Base-by-base conservation (phyloP, 2,888 invertebrate genomes). In the Andricus curvator region DNA sequence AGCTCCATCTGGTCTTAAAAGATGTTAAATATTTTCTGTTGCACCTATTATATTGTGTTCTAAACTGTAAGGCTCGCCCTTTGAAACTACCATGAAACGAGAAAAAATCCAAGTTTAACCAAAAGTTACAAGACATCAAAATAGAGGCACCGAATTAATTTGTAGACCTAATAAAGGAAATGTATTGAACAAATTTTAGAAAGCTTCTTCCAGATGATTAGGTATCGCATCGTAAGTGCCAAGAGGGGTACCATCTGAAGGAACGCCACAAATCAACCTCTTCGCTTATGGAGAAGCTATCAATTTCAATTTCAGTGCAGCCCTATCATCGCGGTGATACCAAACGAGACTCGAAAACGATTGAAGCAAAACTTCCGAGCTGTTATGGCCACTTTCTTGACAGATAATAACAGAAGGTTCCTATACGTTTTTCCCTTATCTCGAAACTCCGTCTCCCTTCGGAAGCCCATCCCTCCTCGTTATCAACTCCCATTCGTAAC, bases 221-320 rank as follows among this genome's bases (percentile, higher is more conserved):
- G 20, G 15, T 29, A 70, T 70, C 51, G 29, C 20, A 70, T 33
- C 33, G 51, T 51, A 70, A 51, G 29, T 51, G 70, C 48, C 33
- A 48, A 22, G 67, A 68, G 15, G 25, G 17, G 37, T 48, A 51
- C 2, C 15, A 13, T 29, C 33, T 17, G 51, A 70, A 33, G 51
- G 33, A 33, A 22, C 25, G 8, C 51, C 33, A 48, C 74, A 74
- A 74, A 74, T 56, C 74, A 74, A n/a, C 29, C 33, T 20, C 33
- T 51, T 56, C 67, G 56, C 78, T 66, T 70, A 79, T 48, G 66
- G 77, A 79, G 22, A 82, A 81, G 85, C 86, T 83, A 88, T 88
- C 85, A 88, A 87, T 88, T 88, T 88, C 86, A 88, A 88, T 88
- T 88, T 86, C 85, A 80, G 84, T 83, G 81, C 62, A 64, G 62